These are phyloP conservation scores for Crocallis elinguaria DNA, from an alignment of 2,888 invertebrate genomes.

Conservation along the genomic window DNA sequence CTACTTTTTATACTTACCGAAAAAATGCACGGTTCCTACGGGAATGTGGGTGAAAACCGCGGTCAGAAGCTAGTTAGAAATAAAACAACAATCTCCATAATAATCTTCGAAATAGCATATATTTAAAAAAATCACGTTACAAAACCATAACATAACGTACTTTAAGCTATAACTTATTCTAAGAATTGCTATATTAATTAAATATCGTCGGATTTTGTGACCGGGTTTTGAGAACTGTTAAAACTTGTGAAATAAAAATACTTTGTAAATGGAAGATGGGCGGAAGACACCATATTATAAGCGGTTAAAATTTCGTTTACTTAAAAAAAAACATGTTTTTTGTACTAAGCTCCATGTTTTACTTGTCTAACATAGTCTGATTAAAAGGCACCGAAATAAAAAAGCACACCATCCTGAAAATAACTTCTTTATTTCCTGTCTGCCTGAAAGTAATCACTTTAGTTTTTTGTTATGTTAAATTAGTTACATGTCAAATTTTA, in stretches of 20 bases:
- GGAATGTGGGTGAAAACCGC: background rate
- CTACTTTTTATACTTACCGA: too few species aligned
- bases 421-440: too few species aligned
- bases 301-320: background rate
- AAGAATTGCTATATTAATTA: constrained; percentile 8
- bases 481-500: too few species aligned
- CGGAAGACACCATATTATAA: background rate
- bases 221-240: constrained; percentile 26
- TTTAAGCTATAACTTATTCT: constrained; percentile 63
- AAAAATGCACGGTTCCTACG: too few species aligned
- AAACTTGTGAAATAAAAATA: constrained; percentile 6
- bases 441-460: too few species aligned
- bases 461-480: too few species aligned
- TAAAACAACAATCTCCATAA: constrained; percentile 63
- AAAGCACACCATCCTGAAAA: too few species aligned
- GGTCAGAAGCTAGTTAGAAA: constrained; percentile 37
- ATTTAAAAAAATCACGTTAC: constrained; percentile 77
- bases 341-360: too few species aligned
- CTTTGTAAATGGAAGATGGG: background rate
- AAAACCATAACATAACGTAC: constrained; percentile 62
- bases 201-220: constrained; percentile 13
- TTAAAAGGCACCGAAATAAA: too few species aligned
- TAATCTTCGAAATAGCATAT: constrained; percentile 77
- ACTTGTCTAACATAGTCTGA: too few species aligned
- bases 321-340: too few species aligned